Conservation (phyloP, 2,888 invertebrate species). For the Noctua janthe region DNA sequence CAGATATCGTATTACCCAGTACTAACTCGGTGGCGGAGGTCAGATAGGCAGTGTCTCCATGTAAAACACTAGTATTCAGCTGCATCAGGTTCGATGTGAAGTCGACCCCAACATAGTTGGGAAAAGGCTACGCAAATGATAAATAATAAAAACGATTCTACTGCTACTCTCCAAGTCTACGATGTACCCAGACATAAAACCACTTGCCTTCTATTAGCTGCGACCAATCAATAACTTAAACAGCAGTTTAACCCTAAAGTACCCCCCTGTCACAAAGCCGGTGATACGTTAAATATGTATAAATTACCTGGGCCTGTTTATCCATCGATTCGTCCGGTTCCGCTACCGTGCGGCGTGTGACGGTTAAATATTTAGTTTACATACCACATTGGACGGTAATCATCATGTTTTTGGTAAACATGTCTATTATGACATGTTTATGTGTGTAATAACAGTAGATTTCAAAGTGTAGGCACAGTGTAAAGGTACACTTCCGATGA, state of each 20-base stretch:
- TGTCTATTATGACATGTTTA: not conserved
- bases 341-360: not conserved
- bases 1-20: no score
- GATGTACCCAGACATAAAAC: not conserved
- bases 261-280: not conserved
- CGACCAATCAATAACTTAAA: constrained; percentile 4
- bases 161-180: not conserved
- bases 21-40: no score
- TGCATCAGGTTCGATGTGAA: no score
- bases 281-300: constrained; percentile 32
- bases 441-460: no score
- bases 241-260: constrained; percentile 21
- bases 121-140: no score
- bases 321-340: constrained; percentile 25
- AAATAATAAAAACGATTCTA: no score
- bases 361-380: constrained; percentile 17
- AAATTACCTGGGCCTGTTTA: constrained; percentile 6
- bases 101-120: no score
- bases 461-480: no score
- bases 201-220: not conserved
- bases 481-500: no score
- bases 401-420: not conserved
- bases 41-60: no score
- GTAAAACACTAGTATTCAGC: no score
- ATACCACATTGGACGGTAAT: not conserved